These are phyloP conservation scores for Sepioteuthis lessoniana DNA, from an alignment of 2,888 invertebrate genomes.

Conservation along the genomic window DNA sequence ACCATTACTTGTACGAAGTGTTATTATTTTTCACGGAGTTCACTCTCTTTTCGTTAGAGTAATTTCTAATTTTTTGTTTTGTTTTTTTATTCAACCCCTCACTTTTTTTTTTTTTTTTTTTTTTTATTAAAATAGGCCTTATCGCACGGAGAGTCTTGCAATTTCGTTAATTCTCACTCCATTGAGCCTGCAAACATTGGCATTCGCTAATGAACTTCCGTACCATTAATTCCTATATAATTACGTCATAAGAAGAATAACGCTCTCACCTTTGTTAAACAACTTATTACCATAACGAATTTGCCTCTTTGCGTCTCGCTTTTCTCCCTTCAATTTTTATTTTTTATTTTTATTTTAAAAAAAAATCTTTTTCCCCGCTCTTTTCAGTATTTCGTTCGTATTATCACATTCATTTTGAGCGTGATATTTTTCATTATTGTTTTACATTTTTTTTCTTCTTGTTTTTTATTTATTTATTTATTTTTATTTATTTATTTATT, in stretches of 20 bases:
- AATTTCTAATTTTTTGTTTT: background rate
- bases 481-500: too few relatives aligned
- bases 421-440: too few relatives aligned
- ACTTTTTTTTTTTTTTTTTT: background rate
- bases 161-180: slow-evolving; percentile 33
- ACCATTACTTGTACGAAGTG: background rate
- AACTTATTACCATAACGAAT: slow-evolving; percentile 33
- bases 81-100: background rate
- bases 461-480: too few relatives aligned
- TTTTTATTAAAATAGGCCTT: background rate
- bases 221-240: slow-evolving; percentile 8
- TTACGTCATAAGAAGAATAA: background rate
- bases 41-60: slow-evolving; percentile 33
- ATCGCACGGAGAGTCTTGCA: slow-evolving; percentile 33
- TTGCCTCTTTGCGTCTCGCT: background rate
- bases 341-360: too few relatives aligned
- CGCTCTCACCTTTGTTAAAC: slow-evolving; percentile 3
- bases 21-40: background rate
- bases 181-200: slow-evolving; percentile 13
- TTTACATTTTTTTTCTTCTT: too few relatives aligned
- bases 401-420: too few relatives aligned
- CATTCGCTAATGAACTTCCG: slow-evolving; percentile 20
- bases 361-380: too few relatives aligned
- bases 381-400: too few relatives aligned
- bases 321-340: too few relatives aligned